These are phyloP conservation scores for Stegophylla sp. DNA, from an alignment of 2,888 invertebrate species.

Conservation along the genomic window DNA sequence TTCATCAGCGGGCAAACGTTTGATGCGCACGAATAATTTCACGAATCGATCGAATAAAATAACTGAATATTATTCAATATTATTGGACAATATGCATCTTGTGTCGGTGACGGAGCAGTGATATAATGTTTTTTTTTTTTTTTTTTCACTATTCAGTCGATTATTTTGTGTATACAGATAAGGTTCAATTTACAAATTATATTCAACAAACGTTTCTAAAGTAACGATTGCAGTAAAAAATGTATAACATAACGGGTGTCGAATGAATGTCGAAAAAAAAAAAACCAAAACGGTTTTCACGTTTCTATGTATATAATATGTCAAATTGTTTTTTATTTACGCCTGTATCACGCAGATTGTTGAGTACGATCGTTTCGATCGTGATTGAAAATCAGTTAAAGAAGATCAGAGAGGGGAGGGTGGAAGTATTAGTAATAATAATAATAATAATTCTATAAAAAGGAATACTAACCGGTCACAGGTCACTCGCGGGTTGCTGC, in stretches of 20 bases:
- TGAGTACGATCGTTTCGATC: neutral
- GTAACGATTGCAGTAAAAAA: neutral
- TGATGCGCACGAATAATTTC: too few species aligned
- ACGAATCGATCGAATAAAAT: too few species aligned
- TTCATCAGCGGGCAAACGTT: too few species aligned
- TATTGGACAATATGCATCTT: too few species aligned
- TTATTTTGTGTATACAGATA: too few species aligned
- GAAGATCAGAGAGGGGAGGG: neutral
- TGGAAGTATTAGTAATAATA: neutral
- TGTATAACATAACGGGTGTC: neutral
- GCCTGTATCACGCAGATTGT: neutral
- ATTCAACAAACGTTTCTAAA: too few species aligned
- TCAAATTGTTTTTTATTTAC: neutral
- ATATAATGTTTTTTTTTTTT: too few species aligned
- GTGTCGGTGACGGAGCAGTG: too few species aligned
- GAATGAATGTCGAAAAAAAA: neutral
- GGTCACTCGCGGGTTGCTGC: constrained; percentile 30
- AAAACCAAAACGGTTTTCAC: neutral
- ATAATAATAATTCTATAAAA: constrained; percentile 19
- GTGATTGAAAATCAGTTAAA: constrained; percentile 24
- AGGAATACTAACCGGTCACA: constrained; percentile 23
- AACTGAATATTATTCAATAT: too few species aligned
- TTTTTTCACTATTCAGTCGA: too few species aligned
- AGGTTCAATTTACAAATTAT: too few species aligned
- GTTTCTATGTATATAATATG: neutral